Evolutionary conservation across 2,888 invertebrate species (phyloP).

Genomic region (Cryptops parisi): DNA sequence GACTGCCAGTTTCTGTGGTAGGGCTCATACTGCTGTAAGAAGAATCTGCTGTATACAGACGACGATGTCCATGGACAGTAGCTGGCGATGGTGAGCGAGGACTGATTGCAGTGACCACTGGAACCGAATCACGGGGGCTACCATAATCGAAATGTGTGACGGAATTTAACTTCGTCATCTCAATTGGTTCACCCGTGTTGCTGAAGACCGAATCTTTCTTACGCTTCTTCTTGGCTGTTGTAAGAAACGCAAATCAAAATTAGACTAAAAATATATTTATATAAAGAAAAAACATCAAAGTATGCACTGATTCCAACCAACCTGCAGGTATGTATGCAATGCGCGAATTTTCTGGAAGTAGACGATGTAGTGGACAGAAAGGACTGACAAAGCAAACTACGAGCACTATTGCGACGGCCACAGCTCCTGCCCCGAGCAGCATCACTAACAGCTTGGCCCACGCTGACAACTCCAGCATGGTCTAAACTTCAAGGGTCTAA

Average conservation of each 20-base stretch:
- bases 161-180: slow-evolving; percentile 4
- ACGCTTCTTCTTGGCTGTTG: not conserved
- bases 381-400: slow-evolving; percentile 2
- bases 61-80: not conserved
- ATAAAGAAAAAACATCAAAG: not conserved
- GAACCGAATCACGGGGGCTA: not conserved
- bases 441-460: slow-evolving; percentile 6
- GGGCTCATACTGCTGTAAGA: slow-evolving; percentile 8
- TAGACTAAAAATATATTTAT: not conserved
- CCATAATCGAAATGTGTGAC: not conserved
- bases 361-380: not conserved
- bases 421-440: not conserved
- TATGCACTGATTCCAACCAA: not conserved
- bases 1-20: slow-evolving; percentile 3
- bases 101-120: too few species aligned
- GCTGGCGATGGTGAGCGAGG: not conserved
- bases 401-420: not conserved
- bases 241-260: not conserved
- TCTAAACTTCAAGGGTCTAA: not conserved
- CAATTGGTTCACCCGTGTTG: not conserved
- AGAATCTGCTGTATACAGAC: slow-evolving; percentile 5
- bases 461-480: not conserved
- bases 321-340: not conserved
- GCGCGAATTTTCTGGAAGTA: not conserved
- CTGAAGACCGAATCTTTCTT: not conserved